Conservation (phyloP, 2,888 invertebrate species). For the Acanthopleura granulata region DNA sequence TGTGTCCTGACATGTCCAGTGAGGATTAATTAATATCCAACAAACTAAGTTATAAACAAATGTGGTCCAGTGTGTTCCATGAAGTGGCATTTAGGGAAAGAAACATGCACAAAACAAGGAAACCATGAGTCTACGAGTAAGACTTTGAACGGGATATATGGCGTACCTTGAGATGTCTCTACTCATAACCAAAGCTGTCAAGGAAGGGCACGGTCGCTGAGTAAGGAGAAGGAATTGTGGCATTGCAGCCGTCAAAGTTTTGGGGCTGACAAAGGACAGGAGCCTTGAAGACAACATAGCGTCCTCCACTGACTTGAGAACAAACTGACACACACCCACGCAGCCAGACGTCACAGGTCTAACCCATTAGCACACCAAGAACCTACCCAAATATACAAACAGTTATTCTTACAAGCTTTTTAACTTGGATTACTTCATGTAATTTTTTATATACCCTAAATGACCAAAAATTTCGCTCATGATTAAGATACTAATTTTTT, state of each 20-base stretch:
- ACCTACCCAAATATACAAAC: too few relatives aligned
- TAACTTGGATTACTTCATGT: too few relatives aligned
- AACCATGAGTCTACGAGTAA: background rate
- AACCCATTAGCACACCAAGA: too few relatives aligned
- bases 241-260: background rate
- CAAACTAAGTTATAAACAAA: background rate
- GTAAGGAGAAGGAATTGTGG: constrained; percentile 6
- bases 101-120: background rate
- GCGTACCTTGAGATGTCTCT: background rate
- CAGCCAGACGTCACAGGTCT: too few relatives aligned
- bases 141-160: background rate
- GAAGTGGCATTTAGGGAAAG: background rate
- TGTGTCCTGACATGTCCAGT: too few relatives aligned
- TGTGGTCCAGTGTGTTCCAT: background rate
- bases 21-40: too few relatives aligned
- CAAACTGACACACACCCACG: background rate
- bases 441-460: too few relatives aligned
- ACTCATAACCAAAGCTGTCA: background rate
- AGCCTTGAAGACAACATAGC: background rate
- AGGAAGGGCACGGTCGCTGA: background rate
- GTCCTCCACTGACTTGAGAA: background rate
- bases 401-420: too few relatives aligned
- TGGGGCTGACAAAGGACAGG: background rate
- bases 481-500: too few relatives aligned
- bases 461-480: too few relatives aligned